Evolutionary conservation across 2,113 vertebrate genomes (phyloP).

Genomic region (Cyanoramphus novaezelandiae): DNA sequence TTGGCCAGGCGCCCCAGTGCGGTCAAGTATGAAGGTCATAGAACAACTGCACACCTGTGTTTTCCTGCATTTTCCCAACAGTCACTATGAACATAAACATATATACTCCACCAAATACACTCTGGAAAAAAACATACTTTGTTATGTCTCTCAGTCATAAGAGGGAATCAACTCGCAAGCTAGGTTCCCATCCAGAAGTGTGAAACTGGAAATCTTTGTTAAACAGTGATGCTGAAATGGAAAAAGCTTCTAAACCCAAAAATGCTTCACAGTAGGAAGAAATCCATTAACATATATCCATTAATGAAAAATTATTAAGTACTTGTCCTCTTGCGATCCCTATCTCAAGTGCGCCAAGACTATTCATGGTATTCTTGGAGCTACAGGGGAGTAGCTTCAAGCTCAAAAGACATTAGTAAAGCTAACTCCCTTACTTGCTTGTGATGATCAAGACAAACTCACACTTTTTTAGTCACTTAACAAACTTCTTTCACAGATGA

Average conservation of each 20-base stretch:
- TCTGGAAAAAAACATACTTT: background rate
- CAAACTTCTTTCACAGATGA: background rate
- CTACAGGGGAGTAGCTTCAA: background rate
- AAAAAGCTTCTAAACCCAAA: background rate
- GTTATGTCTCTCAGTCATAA: background rate
- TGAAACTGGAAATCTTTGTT: background rate
- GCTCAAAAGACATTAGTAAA: background rate
- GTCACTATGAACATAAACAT: background rate
- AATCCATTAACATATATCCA: background rate
- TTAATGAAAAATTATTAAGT: background rate
- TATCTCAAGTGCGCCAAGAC: background rate
- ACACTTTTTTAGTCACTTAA: background rate
- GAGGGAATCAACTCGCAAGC: background rate
- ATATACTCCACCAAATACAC: background rate
- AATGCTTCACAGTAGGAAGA: background rate
- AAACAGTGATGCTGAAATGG: background rate
- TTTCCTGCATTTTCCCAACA: background rate
- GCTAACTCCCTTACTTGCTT: background rate
- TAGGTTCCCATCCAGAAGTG: background rate
- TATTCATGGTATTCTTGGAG: background rate
- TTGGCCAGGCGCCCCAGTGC: background rate
- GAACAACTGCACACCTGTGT: background rate
- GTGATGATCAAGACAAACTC: background rate
- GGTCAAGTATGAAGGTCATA: background rate
- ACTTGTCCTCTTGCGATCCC: background rate